A percentile compares a stretch with the other conserved stretches of the same genome.
These are phyloP conservation scores for Phainopepla nitens DNA, from an alignment of 2,113 vertebrate species.

Conservation along the genomic window DNA sequence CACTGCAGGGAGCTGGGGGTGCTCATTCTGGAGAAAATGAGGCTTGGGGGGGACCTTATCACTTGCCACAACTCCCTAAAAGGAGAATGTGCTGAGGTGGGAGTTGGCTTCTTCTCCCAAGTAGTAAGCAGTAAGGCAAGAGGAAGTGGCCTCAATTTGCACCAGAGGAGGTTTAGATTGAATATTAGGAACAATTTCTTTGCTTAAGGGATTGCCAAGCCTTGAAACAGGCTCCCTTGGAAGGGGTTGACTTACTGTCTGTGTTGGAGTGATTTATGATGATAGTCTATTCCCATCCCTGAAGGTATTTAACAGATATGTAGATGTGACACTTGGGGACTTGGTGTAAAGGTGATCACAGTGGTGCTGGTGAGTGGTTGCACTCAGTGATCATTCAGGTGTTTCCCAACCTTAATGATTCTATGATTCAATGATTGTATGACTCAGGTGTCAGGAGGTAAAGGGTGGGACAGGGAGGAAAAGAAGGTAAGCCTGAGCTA, in stretches of 20 bases:
- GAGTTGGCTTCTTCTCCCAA: not conserved
- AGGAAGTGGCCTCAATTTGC: not conserved
- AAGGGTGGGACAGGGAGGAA: not conserved
- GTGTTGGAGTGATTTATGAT: not conserved
- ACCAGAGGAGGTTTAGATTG: not conserved
- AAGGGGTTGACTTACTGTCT: not conserved
- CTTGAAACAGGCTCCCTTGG: not conserved
- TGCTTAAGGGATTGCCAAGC: not conserved
- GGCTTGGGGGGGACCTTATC: accelerated
- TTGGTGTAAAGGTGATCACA: not conserved
- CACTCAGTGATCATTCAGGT: not conserved
- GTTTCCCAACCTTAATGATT: not conserved
- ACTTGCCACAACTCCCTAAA: not conserved
- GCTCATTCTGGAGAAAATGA: not conserved
- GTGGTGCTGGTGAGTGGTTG: accelerated
- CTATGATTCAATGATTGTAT: not conserved
- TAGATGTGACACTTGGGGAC: not conserved
- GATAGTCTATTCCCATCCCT: not conserved
- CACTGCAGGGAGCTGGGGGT: not conserved
- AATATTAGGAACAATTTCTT: not conserved
- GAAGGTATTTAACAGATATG: not conserved
- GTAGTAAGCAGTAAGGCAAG: not conserved
- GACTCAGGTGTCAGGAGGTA: not conserved
- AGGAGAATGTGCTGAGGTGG: not conserved
- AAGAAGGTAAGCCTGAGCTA: not conserved